Base-by-base conservation (phyloP, 2,797 vertebrate species). In the Enteromius paludinosus region DNA sequence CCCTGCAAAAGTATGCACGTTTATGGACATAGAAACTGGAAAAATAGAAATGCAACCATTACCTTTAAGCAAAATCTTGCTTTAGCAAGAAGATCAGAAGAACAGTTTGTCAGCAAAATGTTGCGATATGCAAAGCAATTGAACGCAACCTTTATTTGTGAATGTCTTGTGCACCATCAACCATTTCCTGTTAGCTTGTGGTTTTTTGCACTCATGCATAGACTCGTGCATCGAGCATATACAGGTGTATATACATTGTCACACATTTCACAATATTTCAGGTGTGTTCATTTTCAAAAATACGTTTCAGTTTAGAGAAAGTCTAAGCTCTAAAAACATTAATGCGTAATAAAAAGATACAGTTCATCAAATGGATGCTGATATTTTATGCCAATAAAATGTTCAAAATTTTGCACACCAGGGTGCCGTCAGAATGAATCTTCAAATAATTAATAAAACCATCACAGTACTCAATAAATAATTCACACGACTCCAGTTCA, bases 171-270 rank as follows among this genome's bases (percentile, higher is more conserved):
- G 78, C 77, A 81, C 66, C 17, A 18, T 52, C 66, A 79, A 41
- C 80, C 78, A 82, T 83, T 88, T 88, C 85, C 83, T 85, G 83
- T 84, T 38, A 78, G 52, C 12, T 75, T 70, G 83, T 76, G 83
- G 85, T 78, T 85, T 84, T 68, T 70, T 83, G 64, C 79, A 71
- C 81, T 65, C 54, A 54, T 35, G 70, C 23, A 82, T 72, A 86
- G 69, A 75, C 18, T 20, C 20, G 47, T 79, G 79, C 52, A 38
- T 14, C 14, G 25, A 38, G 56, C 35, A 25, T 38, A 35, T 43
- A 61, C 38, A 17, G 61, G 14, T 8, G 28, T 62, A 35, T 4
- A 41, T 33, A 28, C 23, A 65, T 35, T 52, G 7, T 33, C n/a
- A 25, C 5, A 15, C 30, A 49, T 5, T 49, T 49, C 30, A 23